phyloP scores from a whole-genome alignment of 2,113 vertebrate species.

The Agapornis roseicollis region DNA sequence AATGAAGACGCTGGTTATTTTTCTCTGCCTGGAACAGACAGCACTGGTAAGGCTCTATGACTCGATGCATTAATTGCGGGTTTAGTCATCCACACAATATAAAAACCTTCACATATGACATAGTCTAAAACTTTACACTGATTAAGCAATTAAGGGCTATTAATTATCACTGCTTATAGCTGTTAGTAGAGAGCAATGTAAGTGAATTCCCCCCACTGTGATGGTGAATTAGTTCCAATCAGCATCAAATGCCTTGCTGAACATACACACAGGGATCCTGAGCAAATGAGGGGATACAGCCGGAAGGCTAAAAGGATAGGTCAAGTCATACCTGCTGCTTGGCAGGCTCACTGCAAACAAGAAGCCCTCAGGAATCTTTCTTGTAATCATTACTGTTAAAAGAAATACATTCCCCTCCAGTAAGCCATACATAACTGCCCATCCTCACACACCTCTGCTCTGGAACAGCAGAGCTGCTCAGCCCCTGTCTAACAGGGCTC shows the following conservation, averaged over 20 bases:
- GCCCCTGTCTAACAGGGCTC: neutral
- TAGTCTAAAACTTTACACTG: slow-evolving; percentile 44
- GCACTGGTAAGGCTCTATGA: neutral
- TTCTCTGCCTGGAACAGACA: slow-evolving; percentile 31
- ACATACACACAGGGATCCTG: neutral
- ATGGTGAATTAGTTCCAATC: slow-evolving; percentile 42
- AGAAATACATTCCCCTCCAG: neutral
- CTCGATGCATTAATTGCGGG: slow-evolving; percentile 1
- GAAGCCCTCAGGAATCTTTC: neutral
- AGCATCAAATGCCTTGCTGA: slow-evolving; percentile 36
- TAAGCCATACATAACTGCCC: neutral
- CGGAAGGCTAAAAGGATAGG: neutral
- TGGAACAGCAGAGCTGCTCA: neutral
- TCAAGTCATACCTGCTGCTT: slow-evolving; percentile 1
- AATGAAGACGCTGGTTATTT: slow-evolving; percentile 3
- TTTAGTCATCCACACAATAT: slow-evolving; percentile 24
- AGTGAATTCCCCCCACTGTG: slow-evolving; percentile 7
- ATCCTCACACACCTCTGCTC: neutral
- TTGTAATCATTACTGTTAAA: neutral
- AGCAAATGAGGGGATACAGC: neutral
- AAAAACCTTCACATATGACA: slow-evolving; percentile 19
- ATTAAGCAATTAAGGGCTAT: slow-evolving; percentile 49
- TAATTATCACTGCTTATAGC: slow-evolving; percentile 57
- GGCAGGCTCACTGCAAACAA: neutral
- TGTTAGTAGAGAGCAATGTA: neutral